Conservation (phyloP, 2,888 invertebrate species). For the Eupithecia subumbrata region DNA sequence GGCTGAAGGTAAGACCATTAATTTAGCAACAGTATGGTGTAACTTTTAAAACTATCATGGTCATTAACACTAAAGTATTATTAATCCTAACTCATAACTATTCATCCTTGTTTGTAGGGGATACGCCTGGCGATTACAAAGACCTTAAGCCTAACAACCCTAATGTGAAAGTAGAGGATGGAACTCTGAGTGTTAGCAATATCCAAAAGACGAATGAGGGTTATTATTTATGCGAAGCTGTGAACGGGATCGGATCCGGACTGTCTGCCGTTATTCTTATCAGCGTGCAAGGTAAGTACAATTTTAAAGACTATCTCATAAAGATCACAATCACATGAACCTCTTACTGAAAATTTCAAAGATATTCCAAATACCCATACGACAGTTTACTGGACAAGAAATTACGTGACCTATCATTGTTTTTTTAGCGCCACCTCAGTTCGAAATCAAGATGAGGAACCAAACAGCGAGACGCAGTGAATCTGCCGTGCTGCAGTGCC, state of each 20-base stretch:
- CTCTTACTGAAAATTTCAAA: background rate
- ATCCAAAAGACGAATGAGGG: constrained; percentile 97
- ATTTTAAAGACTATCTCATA: background rate
- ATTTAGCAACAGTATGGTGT: background rate
- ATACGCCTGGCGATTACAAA: constrained; percentile 96
- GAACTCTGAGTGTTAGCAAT: constrained; percentile 94
- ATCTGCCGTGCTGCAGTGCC: constrained; percentile 95
- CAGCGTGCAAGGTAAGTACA: constrained; percentile 92
- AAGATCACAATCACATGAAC: background rate
- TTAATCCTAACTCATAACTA: no score
- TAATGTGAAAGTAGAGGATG: constrained; percentile 96
- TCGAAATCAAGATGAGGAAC: constrained; percentile 95
- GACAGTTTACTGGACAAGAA: background rate
- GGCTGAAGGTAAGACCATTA: constrained; percentile 89
- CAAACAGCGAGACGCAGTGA: constrained; percentile 96
- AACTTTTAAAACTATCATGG: no score
- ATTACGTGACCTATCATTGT: background rate
- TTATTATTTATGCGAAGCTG: constrained; percentile 97
- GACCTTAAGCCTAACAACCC: constrained; percentile 95
- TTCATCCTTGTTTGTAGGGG: constrained; percentile 83
- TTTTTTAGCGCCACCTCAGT: constrained; percentile 92
- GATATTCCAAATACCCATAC: background rate
- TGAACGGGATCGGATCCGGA: constrained; percentile 97
- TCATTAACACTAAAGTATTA: no score
- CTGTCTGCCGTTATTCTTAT: constrained; percentile 96